phyloP scores from a whole-genome alignment of 2,113 vertebrate genomes.

The Cairina moschata region DNA sequence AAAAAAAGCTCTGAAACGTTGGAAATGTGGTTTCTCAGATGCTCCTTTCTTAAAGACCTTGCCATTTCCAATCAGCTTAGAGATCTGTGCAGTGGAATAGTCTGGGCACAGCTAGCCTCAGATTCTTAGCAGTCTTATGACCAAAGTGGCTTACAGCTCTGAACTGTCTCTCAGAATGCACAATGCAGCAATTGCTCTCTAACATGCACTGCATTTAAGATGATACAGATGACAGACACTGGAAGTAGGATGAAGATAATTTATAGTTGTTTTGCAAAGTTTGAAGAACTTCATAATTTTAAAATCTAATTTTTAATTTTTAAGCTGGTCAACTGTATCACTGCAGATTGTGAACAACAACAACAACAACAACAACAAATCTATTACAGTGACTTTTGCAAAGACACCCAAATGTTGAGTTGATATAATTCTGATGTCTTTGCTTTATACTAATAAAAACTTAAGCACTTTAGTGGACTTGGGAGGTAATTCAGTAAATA shows the following conservation, averaged over 20 bases:
- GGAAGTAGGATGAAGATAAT: background rate
- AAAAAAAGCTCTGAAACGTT: background rate
- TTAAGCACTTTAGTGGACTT: background rate
- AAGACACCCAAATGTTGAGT: background rate
- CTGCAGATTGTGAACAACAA: background rate
- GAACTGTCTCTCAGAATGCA: background rate
- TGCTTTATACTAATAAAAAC: background rate
- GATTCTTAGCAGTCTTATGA: background rate
- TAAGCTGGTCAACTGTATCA: background rate
- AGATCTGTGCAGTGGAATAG: background rate
- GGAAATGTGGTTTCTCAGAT: background rate
- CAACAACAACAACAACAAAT: background rate
- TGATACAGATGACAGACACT: background rate
- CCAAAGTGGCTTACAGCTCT: background rate
- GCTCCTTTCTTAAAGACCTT: background rate
- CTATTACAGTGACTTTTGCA: background rate
- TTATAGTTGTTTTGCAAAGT: background rate
- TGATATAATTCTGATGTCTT: background rate
- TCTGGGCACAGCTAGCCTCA: background rate
- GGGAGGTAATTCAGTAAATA: background rate
- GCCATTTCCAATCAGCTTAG: background rate
- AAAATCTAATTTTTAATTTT: background rate
- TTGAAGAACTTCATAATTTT: background rate
- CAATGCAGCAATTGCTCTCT: background rate
- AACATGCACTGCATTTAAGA: background rate